A percentile compares a stretch with the other conserved stretches of the same genome.
Evolutionary conservation across 30 jellyfish, hydroid and myxozoan species (phyloP).

Genomic region (Rhopilema esculentum): DNA sequence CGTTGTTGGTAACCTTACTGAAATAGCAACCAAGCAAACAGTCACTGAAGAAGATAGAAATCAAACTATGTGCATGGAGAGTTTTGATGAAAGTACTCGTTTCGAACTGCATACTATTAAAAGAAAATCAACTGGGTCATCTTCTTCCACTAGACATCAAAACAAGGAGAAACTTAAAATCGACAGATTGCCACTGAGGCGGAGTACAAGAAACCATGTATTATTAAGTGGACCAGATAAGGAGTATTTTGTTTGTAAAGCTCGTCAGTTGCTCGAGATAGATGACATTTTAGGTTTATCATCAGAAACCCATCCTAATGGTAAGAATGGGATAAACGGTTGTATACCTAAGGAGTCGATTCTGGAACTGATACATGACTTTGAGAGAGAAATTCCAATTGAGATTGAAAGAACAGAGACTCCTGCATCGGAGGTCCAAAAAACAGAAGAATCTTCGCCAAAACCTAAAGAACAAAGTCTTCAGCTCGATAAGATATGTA

Average conservation of each 20-base stretch:
- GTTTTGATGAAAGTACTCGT: neutral
- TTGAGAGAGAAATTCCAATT: slow-evolving; percentile 40
- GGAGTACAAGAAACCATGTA: slow-evolving; percentile 14
- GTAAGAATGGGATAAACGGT: slow-evolving; percentile 21
- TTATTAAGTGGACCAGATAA: neutral
- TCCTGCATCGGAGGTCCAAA: neutral
- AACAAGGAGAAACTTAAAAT: neutral
- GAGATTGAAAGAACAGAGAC: neutral
- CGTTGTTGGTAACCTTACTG: neutral
- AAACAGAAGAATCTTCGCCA: neutral
- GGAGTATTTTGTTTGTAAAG: slow-evolving; percentile 9
- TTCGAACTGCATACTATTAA: too few species aligned
- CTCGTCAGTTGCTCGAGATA: slow-evolving; percentile 22
- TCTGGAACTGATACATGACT: slow-evolving; percentile 2
- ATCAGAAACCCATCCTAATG: neutral
- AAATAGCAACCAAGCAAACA: neutral
- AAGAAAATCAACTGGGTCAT: neutral
- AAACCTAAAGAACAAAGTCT: neutral
- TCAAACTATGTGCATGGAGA: neutral
- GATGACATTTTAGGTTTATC: slow-evolving; percentile 15
- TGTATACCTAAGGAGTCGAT: neutral
- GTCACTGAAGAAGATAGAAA: neutral
- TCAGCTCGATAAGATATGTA: neutral
- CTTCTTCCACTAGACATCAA: neutral
- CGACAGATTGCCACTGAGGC: neutral